Evolutionary conservation across 2,113 vertebrate species (phyloP), one percentile per base, ranked within the genome.

Genomic region (Cairina moschata): DNA sequence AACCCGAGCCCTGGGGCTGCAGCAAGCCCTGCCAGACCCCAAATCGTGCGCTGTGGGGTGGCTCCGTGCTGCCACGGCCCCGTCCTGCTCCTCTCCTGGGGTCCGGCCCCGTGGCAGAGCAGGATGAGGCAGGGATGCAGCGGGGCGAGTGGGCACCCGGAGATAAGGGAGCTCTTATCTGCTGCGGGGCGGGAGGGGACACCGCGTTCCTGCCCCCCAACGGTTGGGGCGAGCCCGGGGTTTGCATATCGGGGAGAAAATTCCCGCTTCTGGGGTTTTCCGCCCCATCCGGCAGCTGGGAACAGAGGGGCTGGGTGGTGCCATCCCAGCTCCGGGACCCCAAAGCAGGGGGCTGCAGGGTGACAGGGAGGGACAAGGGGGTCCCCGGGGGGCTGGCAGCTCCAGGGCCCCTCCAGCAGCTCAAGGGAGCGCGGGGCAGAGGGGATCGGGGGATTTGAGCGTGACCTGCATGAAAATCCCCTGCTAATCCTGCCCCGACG

Each of bases 401-500:
- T 81, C 11, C 59, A 60, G 59, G 31, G 55, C 46, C 31, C 4
- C 52, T 75, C 65, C 60, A 42, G 55, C 0, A 0, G 59, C 55
- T 65, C 6, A 3, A 72, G 31, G 9, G 7, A 38, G 69, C 44
- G 18, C 88, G 56, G 59, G 1, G 3, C 65, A 56, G 17, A 6
- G 55, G 42, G 40, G 20, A n/a, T 15, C 1, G 0, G 8, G 46
- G 68, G 62, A 71, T 66, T 77, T n/a, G 52, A 76, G 42, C 79
- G 29, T 22, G 62, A 87, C 82, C 85, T 1, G 3, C 52, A 38
- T 11, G 58, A 76, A 84, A 81, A 94, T 38, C 38, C 81, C 32
- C 62, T 8, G 25, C 63, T 96, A 92, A 94, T 79, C 96, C 96
- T 23, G n/a, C 48, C 68, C 79, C 20, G 56, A 66, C 40, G 34